Percentiles rank a stretch among this genome's conserved stretches.
Evolutionary conservation across 1,140 invertebrate genomes (phyloP).

Genomic region (Mizuhopecten yessoensis): DNA sequence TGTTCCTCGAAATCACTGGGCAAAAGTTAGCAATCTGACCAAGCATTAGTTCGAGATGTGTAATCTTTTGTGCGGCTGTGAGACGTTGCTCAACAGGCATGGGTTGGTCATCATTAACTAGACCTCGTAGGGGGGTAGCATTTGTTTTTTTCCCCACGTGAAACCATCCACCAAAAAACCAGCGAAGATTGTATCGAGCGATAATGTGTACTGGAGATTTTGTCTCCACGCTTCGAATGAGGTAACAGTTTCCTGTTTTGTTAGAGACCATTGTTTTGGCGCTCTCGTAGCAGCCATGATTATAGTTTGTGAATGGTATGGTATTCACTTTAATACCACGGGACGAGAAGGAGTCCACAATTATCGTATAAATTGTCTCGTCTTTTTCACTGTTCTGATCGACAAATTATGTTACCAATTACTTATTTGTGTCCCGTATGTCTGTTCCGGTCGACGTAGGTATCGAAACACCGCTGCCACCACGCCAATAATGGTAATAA

Average conservation of each 20-base stretch:
- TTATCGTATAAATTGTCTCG: background rate
- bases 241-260: slow-evolving; percentile 57
- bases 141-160: slow-evolving; percentile 49
- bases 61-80: slow-evolving; percentile 57
- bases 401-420: background rate
- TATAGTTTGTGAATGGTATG: background rate
- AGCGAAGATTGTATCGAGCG: slow-evolving; percentile 63
- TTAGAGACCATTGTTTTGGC: slow-evolving; percentile 64
- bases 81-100: background rate
- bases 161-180: slow-evolving; percentile 48
- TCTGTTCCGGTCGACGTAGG: background rate
- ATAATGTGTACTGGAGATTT: slow-evolving; percentile 61
- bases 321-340: background rate
- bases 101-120: slow-evolving; percentile 49
- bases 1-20: slow-evolving; percentile 61
- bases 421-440: background rate
- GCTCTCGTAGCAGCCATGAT: slow-evolving; percentile 46
- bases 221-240: slow-evolving; percentile 61
- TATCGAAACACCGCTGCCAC: background rate
- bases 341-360: background rate
- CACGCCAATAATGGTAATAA: background rate
- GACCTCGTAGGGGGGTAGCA: slow-evolving; percentile 44
- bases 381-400: background rate
- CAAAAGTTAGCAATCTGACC: slow-evolving; percentile 66
- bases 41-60: slow-evolving; percentile 61